Percentiles rank a stretch among this genome's conserved stretches.
Conservation (phyloP, 2,797 vertebrate species). For the Borostomias antarcticus region DNA sequence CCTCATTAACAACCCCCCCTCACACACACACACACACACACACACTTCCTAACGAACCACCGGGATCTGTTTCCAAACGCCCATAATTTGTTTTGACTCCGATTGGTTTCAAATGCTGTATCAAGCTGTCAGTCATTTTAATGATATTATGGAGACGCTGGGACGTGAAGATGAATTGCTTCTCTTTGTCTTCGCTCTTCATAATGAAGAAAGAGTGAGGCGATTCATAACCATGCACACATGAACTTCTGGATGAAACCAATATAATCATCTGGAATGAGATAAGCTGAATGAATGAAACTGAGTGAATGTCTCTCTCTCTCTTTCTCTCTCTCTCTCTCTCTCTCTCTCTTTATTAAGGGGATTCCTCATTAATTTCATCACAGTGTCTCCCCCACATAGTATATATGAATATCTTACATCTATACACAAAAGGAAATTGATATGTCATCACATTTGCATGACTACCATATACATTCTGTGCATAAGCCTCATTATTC, state of each 20-base stretch:
- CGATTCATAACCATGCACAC: constrained; percentile 74
- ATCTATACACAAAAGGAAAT: constrained; percentile 55
- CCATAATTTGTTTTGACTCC: constrained; percentile 79
- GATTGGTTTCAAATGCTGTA: constrained; percentile 71
- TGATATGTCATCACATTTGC: constrained; percentile 72
- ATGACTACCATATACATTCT: constrained; percentile 60
- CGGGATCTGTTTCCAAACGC: constrained; percentile 76
- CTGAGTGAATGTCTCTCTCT: constrained; percentile 15
- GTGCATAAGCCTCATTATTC: constrained; percentile 71
- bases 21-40: constrained; percentile 46
- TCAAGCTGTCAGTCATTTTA: constrained; percentile 84
- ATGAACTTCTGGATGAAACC: constrained; percentile 75
- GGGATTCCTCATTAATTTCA: constrained; percentile 66
- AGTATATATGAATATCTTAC: constrained; percentile 65
- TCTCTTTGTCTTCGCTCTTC: constrained; percentile 77
- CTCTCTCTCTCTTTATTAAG: constrained; percentile 57
- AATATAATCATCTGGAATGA: constrained; percentile 75
- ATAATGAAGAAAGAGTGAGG: constrained; percentile 43
- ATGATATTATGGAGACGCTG: constrained; percentile 79
- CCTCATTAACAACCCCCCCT: constrained; percentile 49
- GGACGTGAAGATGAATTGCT: constrained; percentile 79
- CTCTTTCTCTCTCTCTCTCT: constrained; percentile 7
- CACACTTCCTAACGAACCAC: constrained; percentile 64
- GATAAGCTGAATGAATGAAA: constrained; percentile 76
- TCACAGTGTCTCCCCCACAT: constrained; percentile 43